A percentile compares a stretch with the other conserved stretches of the same genome.
phyloP scores from a whole-genome alignment of 2,113 vertebrate species.

The Mesoclemmys tuberculata region DNA sequence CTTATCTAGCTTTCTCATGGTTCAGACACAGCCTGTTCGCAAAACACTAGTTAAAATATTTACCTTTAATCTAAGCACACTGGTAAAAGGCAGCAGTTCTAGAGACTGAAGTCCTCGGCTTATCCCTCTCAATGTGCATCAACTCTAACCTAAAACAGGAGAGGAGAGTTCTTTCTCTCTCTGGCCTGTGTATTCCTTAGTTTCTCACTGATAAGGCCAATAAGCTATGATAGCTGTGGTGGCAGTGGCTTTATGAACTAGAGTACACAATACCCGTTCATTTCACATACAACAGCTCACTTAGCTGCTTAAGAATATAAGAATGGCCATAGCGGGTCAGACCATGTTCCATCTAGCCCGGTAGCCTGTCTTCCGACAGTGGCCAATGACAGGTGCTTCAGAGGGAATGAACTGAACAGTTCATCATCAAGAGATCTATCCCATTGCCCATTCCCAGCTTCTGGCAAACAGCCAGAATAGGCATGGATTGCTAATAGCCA shows the following conservation, averaged over 20 bases:
- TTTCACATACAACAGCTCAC: neutral
- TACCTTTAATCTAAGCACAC: neutral
- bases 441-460: no score
- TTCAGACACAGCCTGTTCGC: fast-evolving
- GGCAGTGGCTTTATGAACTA: neutral
- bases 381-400: no score
- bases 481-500: no score
- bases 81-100: fast-evolving
- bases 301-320: neutral
- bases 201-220: neutral
- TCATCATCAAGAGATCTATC: no score
- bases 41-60: fast-evolving
- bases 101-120: neutral
- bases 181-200: neutral
- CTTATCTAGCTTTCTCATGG: no score
- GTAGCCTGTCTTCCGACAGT: no score
- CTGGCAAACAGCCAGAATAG: no score
- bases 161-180: neutral
- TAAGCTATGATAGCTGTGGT: neutral
- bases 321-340: no score
- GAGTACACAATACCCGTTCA: neutral
- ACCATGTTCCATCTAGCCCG: no score
- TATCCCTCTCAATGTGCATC: neutral
- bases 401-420: no score
- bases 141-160: neutral